phyloP scores from a whole-genome alignment of 1,140 invertebrate genomes.

The Chlorops oryzae region DNA sequence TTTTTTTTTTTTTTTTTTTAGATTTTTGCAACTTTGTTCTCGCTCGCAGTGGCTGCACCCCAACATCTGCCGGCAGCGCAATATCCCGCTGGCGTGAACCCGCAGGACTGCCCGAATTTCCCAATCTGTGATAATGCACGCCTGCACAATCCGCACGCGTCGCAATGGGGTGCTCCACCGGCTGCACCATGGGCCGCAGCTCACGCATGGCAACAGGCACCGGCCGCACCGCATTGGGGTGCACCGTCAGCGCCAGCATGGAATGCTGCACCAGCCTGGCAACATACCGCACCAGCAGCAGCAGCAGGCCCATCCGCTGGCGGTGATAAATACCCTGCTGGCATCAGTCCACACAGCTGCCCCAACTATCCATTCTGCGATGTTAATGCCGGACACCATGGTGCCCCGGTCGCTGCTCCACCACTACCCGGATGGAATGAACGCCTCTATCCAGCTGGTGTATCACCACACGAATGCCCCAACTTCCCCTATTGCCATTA shows the following conservation, averaged over 20 bases:
- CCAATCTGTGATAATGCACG: slow-evolving; percentile 48
- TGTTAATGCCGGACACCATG: slow-evolving; percentile 37
- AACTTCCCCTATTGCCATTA: slow-evolving; percentile 50
- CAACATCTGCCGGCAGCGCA: slow-evolving; percentile 42
- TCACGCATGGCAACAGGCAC: slow-evolving; percentile 35
- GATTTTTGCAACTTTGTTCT: slow-evolving; percentile 28
- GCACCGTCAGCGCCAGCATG: slow-evolving; percentile 11
- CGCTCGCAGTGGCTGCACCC: slow-evolving; percentile 36
- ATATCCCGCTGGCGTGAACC: slow-evolving; percentile 46
- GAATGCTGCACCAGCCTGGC: slow-evolving; percentile 7
- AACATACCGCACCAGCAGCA: slow-evolving; percentile 35
- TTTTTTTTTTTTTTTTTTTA: background rate
- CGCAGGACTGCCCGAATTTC: slow-evolving; percentile 45
- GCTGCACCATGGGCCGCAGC: slow-evolving; percentile 30
- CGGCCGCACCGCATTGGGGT: slow-evolving; percentile 26
- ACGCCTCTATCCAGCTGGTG: slow-evolving; percentile 48
- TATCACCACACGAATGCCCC: slow-evolving; percentile 46
- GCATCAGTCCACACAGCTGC: slow-evolving; percentile 45
- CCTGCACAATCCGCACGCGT: slow-evolving; percentile 37
- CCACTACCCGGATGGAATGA: slow-evolving; percentile 45
- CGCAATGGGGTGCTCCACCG: slow-evolving; percentile 30
- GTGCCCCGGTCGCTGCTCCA: slow-evolving; percentile 26
- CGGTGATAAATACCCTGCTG: slow-evolving; percentile 47
- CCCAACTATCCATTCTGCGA: slow-evolving; percentile 50
- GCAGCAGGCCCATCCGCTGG: slow-evolving; percentile 28